These are phyloP conservation scores for Rhagoletis pomonella DNA, from an alignment of 1,140 invertebrate species.

Conservation along the genomic window DNA sequence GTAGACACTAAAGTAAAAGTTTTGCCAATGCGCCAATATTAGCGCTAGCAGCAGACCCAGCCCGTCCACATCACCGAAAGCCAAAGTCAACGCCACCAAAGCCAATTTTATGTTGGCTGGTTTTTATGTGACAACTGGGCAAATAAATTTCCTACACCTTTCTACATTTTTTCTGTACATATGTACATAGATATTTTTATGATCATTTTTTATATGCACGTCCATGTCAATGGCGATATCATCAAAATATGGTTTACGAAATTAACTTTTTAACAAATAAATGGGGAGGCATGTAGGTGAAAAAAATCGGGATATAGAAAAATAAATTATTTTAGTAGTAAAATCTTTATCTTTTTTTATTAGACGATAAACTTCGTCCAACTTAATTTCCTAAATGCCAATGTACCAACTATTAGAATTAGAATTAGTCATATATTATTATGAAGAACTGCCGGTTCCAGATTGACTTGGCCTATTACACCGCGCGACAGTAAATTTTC, in stretches of 20 bases:
- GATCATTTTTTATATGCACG: background rate
- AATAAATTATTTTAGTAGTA: too few species aligned
- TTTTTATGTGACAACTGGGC: constrained; percentile 20
- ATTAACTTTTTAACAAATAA: background rate
- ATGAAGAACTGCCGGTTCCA: too few species aligned
- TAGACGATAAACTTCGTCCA: too few species aligned
- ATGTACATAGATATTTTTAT: too few species aligned
- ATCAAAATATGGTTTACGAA: background rate
- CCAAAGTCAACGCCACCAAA: background rate
- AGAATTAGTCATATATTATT: too few species aligned
- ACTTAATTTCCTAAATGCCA: too few species aligned
- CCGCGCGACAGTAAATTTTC: too few species aligned
- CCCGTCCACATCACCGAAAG: background rate
- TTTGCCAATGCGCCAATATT: constrained; percentile 30
- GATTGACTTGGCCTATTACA: too few species aligned
- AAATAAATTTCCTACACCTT: constrained; percentile 19
- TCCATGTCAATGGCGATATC: background rate
- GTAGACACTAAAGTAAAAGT: background rate
- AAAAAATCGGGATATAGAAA: too few species aligned
- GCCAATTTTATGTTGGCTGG: background rate
- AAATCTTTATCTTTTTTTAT: too few species aligned
- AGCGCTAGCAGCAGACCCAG: background rate
- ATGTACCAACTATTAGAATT: too few species aligned
- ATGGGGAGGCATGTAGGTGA: too few species aligned
- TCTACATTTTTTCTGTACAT: background rate